Evolutionary conservation across 2,797 vertebrate genomes (phyloP), one percentile per base, ranked within the genome.

Genomic region (Cyprinodon diabolis): DNA sequence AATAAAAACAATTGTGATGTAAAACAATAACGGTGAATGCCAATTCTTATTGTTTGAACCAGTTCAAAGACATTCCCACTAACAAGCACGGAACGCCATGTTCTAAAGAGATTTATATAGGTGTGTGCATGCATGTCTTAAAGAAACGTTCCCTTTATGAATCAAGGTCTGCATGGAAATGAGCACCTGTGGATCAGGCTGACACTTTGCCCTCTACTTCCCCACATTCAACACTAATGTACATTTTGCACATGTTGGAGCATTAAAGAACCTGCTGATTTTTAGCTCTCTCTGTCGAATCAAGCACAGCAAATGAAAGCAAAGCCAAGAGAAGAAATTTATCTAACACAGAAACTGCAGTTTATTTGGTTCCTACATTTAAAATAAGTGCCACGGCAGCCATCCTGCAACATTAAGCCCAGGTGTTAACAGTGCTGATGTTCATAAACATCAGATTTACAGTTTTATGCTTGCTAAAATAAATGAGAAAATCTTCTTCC

Each of bases 211-310:
- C 40, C 67, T 75, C 56, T 43, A 10, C 48, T 51, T 23, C 13
- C 56, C 58, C 58, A 72, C 21, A 52, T 52, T 23, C 49, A 62
- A 72, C 58, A 63, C n/a, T 48, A 72, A 72, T n/a, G 30, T 35
- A 63, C 58, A 52, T 30, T 63, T 19, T 1, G 58, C 37, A 30
- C 70, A 72, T 72, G 70, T 52, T 51, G 48, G 5, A 51, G 70
- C 58, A 72, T 63, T 63, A 63, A 72, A 63, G 23, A 63, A 49
- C 25, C 57, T n/a, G 70, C 35, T 62, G 70, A 72, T 72, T 35
- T n/a, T 35, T 21, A 21, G 25, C 48, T 52, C 19, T 52, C 25
- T 51, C 5, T 35, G 70, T 15, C 23, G 47, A 51, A 63, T 72
- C 70, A 52, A 52, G 62, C 23, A 8, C 70, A 65, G 35, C 13